Base-by-base conservation (phyloP, 2,797 vertebrate genomes). In the Agapornis canus region DNA sequence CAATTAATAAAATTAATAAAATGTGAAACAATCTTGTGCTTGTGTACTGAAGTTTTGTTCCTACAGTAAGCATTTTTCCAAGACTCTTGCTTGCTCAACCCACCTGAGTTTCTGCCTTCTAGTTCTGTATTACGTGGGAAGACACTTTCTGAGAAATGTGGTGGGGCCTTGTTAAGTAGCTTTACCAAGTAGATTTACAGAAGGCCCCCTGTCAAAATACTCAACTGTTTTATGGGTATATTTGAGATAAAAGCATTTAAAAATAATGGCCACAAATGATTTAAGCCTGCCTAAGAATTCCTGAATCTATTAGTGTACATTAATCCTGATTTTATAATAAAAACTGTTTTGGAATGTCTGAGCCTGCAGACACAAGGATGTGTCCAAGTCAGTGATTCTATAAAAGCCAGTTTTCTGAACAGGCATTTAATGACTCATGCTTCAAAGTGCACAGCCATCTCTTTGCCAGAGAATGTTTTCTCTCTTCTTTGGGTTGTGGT, bases 401-500 rank as follows among this genome's bases (percentile, higher is more conserved):
- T 78, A 35, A 82, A 95, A 93, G 47, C n/a, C 47, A 83, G 39
- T 39, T 80, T 92, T 92, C 54, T 73, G 43, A 68, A 72, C 48
- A 89, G 57, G 63, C 92, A 87, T 90, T 68, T 95, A 80, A 64
- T 81, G 65, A 92, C 90, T 94, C 82, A 65, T 94, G 59, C 80
- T 89, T 88, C 60, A 42, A 68, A 86, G 77, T 56, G 45, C 80
- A 42, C 92, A 80, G 92, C 69, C 17, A 4, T 19, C 4, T 95
- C 82, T 76, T 91, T 96, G 29, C 65, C 94, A 95, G 60, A 89
- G 91, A 90, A 57, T 88, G 35, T 64, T 92, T 78, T 87, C 86
- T 77, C 77, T 93, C 45, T 77, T 88, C 72, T 82, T 78, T 68
- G 51, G 35, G 64, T 94, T 90, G 60, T 29, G 71, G 16, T 59